Evolutionary conservation across 2,113 vertebrate species (phyloP).

Genomic region (Psilopsiagon aurifrons): DNA sequence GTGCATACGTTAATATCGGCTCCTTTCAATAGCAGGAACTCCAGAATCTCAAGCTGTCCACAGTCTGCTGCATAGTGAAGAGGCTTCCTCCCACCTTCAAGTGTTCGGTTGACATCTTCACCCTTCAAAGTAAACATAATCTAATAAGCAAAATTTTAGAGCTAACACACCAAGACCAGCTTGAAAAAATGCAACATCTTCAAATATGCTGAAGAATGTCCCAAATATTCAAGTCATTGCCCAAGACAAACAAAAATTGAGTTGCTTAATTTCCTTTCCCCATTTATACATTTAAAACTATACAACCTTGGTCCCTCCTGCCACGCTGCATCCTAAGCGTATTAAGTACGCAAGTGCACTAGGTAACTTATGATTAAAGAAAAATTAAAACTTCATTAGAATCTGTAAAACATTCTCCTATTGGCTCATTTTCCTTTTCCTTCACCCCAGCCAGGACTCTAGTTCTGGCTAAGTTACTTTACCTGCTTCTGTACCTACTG

Average conservation of each 20-base stretch:
- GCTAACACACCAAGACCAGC: neutral
- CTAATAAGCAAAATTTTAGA: neutral
- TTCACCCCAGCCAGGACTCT: fast-evolving
- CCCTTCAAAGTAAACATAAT: constrained; percentile 72
- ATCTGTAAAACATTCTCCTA: neutral
- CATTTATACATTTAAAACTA: neutral
- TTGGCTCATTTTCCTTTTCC: neutral
- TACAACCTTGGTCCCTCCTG: neutral
- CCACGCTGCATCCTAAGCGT: neutral
- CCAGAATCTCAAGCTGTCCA: constrained; percentile 88
- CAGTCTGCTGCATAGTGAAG: constrained; percentile 94
- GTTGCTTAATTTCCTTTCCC: neutral
- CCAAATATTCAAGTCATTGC: neutral
- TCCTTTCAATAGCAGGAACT: constrained; percentile 91
- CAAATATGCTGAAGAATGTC: neutral
- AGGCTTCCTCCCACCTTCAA: constrained; percentile 90
- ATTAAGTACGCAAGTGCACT: neutral
- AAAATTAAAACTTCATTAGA: neutral
- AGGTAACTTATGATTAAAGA: neutral
- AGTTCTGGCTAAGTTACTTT: neutral
- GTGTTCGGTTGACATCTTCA: constrained; percentile 90
- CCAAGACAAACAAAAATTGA: neutral
- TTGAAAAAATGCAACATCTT: neutral
- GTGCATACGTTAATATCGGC: constrained; percentile 92
- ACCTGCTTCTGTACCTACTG: neutral